Evolutionary conservation across 2,797 vertebrate species (phyloP).

Genomic region (Simalia tracyae): DNA sequence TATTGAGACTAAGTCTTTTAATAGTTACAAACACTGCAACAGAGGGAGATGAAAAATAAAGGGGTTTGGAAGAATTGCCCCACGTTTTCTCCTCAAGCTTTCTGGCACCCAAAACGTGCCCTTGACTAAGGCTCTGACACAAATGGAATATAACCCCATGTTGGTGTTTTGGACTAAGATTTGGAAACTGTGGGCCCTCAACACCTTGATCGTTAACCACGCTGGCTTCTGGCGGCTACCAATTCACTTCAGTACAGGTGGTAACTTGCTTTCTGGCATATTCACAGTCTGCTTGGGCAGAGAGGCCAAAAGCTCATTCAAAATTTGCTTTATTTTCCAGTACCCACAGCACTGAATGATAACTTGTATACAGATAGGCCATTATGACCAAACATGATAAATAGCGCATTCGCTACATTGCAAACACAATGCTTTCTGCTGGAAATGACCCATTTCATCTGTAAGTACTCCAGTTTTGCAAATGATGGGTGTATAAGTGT

Average conservation of each 20-base stretch:
- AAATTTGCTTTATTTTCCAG: background rate
- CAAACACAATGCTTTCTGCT: background rate
- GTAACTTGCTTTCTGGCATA: background rate
- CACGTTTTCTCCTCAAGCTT: conserved; percentile 7
- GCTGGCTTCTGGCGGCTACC: conserved; percentile 52
- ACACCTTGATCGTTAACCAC: conserved; percentile 49
- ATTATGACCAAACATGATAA: background rate
- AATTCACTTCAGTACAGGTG: conserved; percentile 29
- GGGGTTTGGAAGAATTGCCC: background rate
- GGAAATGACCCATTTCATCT: background rate
- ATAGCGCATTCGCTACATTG: background rate
- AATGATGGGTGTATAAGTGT: background rate
- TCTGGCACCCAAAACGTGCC: background rate
- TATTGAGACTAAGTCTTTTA: background rate
- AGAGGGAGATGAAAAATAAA: background rate
- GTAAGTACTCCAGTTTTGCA: background rate
- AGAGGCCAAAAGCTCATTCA: background rate
- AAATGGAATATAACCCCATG: conserved; percentile 24
- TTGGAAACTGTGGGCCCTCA: conserved; percentile 31
- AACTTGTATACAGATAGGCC: background rate
- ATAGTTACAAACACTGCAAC: background rate
- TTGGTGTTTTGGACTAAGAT: conserved; percentile 18
- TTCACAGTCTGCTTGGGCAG: background rate
- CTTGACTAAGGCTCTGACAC: conserved; percentile 19
- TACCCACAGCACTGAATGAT: background rate